Conservation (phyloP, 2,888 invertebrate species). For the Theristus sp. region DNA sequence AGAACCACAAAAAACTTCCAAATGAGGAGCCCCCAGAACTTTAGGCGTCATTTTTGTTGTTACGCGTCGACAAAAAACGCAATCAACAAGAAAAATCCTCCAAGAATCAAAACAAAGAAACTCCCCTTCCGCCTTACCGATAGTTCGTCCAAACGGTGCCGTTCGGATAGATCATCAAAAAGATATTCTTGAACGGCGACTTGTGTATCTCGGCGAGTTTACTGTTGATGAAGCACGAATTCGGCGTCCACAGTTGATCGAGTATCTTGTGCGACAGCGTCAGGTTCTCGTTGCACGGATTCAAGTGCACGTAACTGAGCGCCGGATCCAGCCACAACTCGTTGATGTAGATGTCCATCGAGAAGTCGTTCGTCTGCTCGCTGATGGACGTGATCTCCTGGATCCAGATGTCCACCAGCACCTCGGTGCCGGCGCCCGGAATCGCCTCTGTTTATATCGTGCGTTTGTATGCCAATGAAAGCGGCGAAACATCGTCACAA, state of each 20-base stretch:
- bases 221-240: conserved; percentile 22
- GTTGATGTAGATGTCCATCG: conserved; percentile 30
- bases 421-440: conserved; percentile 25
- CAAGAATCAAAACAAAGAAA: too few species aligned
- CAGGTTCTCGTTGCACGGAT: conserved; percentile 21
- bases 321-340: conserved; percentile 15
- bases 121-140: too few species aligned
- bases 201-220: conserved; percentile 26
- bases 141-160: conserved; percentile 29
- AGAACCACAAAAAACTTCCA: too few species aligned
- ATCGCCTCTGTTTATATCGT: too few species aligned
- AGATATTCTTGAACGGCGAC: conserved; percentile 25
- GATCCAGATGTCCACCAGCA: conserved; percentile 27
- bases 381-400: conserved; percentile 26
- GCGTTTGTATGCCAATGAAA: too few species aligned
- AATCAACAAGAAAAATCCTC: too few species aligned
- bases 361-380: conserved; percentile 28
- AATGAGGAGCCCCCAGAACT: too few species aligned
- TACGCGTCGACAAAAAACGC: too few species aligned
- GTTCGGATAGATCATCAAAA: conserved; percentile 26
- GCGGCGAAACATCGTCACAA: too few species aligned
- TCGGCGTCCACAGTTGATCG: conserved; percentile 18
- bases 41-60: too few species aligned
- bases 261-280: conserved; percentile 19
- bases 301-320: conserved; percentile 20